A percentile compares a stretch with the other conserved stretches of the same genome.
Evolutionary conservation across 2,797 vertebrate genomes (phyloP).

Genomic region (Myotis findleyi): DNA sequence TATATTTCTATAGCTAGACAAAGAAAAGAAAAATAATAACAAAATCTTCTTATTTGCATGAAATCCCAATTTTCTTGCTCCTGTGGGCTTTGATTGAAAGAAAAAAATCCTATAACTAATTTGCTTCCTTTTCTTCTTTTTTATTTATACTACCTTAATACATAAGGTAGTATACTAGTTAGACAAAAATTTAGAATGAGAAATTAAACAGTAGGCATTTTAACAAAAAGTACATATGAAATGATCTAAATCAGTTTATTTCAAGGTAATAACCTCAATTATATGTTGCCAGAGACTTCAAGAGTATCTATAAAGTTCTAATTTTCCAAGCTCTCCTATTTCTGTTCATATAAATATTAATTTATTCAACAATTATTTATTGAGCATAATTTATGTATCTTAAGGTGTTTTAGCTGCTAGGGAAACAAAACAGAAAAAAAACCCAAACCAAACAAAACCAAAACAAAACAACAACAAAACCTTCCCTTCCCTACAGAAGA

Average conservation of each 20-base stretch:
- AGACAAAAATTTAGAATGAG: slow-evolving; percentile 18
- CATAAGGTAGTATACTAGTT: background rate
- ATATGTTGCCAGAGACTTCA: background rate
- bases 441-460: background rate
- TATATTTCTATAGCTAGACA: background rate
- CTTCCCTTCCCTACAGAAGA: background rate
- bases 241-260: background rate
- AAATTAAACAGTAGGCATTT: background rate
- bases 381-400: background rate
- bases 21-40: background rate
- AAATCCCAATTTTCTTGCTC: background rate
- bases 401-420: background rate
- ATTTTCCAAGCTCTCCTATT: background rate
- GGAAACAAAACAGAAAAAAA: background rate
- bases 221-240: background rate
- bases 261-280: background rate
- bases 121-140: background rate
- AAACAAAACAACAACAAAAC: background rate
- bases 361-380: background rate
- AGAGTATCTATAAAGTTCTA: background rate
- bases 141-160: background rate
- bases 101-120: background rate
- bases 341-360: background rate
- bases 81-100: background rate
- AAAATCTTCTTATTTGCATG: background rate